Conservation (phyloP, 2,888 invertebrate genomes). For the Stenoptilia bipunctidactyla region DNA sequence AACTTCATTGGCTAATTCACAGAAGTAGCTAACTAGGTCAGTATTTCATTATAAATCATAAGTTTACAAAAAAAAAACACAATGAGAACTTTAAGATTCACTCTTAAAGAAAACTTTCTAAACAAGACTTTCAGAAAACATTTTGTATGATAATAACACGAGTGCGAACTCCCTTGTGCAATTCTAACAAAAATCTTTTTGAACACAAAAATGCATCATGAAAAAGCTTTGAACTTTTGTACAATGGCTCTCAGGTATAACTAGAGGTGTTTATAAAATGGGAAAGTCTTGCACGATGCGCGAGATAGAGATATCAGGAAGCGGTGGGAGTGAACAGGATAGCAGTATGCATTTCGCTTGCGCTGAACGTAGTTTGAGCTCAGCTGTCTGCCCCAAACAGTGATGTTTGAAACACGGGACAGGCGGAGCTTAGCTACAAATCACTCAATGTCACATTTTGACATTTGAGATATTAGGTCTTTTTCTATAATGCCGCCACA, state of each 20-base stretch:
- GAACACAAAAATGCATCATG: slow-evolving; percentile 48
- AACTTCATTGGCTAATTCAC: background rate
- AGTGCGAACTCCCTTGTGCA: slow-evolving; percentile 33
- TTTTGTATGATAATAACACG: slow-evolving; percentile 14
- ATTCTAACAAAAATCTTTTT: slow-evolving; percentile 47
- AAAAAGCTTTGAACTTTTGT: slow-evolving; percentile 66
- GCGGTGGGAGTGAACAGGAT: slow-evolving; percentile 39
- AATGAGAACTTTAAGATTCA: background rate
- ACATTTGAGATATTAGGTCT: slow-evolving; percentile 73
- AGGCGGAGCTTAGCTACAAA: slow-evolving; percentile 73
- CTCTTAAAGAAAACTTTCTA: background rate
- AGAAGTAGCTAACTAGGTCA: slow-evolving; percentile 6
- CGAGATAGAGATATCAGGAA: slow-evolving; percentile 38
- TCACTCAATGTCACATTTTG: slow-evolving; percentile 73
- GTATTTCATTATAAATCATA: slow-evolving; percentile 3
- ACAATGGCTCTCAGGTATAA: slow-evolving; percentile 69
- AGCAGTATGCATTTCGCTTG: slow-evolving; percentile 47
- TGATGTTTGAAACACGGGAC: slow-evolving; percentile 73
- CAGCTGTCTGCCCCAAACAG: slow-evolving; percentile 67
- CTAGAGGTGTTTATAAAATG: slow-evolving; percentile 58
- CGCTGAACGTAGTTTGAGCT: slow-evolving; percentile 59
- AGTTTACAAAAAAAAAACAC: slow-evolving; percentile 6
- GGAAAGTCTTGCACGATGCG: slow-evolving; percentile 40
- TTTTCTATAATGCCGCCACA: slow-evolving; percentile 67
- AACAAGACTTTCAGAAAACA: background rate